Conservation (phyloP, 2,888 invertebrate species). For the Macrophya alboannulata region DNA sequence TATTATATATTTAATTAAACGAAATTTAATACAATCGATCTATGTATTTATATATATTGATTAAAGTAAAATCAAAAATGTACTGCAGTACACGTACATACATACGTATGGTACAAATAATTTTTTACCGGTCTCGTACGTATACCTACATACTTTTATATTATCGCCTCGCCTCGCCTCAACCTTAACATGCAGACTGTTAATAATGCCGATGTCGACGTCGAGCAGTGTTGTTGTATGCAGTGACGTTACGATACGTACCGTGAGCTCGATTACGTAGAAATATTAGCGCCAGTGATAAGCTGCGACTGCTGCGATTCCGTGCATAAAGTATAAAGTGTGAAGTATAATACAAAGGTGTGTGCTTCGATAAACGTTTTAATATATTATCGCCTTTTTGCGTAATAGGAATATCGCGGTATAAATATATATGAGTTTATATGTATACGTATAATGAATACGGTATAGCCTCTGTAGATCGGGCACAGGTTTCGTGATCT, state of each 20-base stretch:
- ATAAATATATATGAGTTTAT: neutral
- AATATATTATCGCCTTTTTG: neutral
- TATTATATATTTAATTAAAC: neutral
- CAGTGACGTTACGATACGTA: neutral
- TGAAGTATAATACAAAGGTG: neutral
- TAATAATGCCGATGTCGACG: neutral
- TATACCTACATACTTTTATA: no score
- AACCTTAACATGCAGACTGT: neutral
- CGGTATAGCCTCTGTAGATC: neutral
- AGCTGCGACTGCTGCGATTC: neutral
- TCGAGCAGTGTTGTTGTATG: neutral
- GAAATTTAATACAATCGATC: neutral
- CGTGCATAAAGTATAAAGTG: neutral
- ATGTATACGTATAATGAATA: neutral
- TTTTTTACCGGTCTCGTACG: no score
- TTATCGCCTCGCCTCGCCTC: neutral
- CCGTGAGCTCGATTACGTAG: neutral
- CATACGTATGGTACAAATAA: no score
- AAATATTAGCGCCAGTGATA: slow-evolving; percentile 12
- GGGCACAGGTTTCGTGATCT: slow-evolving; percentile 11
- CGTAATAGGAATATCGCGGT: neutral
- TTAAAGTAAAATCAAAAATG: no score
- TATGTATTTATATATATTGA: neutral
- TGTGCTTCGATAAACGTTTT: neutral
- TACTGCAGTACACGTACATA: no score